phyloP scores from a whole-genome alignment of 2,888 invertebrate species.

The Agrotis segetum region DNA sequence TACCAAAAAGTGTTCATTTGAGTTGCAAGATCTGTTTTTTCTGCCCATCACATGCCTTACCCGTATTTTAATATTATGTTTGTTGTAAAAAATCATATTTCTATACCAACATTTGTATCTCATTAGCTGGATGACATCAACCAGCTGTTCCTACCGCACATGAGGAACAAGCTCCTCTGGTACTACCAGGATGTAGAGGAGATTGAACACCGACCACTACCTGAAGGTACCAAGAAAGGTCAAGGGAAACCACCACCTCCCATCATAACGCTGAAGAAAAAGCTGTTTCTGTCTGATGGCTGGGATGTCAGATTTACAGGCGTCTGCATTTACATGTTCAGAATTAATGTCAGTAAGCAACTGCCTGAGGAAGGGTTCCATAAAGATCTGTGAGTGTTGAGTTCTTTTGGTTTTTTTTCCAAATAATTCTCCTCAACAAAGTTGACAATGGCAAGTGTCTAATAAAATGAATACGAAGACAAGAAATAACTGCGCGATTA shows the following conservation, averaged over 20 bases:
- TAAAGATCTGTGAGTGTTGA: constrained; percentile 92
- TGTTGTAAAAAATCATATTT: not conserved
- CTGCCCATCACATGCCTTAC: too few relatives aligned
- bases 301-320: constrained; percentile 96
- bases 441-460: too few relatives aligned
- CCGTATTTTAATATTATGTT: too few relatives aligned
- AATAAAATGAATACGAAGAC: too few relatives aligned
- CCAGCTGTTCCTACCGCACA: constrained; percentile 96
- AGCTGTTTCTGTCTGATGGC: constrained; percentile 96
- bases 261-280: constrained; percentile 92
- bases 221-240: constrained; percentile 87
- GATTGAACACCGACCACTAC: constrained; percentile 89
- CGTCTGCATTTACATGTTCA: constrained; percentile 96
- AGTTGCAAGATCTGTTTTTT: not conserved
- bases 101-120: constrained; percentile 11
- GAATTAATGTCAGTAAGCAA: constrained; percentile 96
- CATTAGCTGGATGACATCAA: constrained; percentile 96
- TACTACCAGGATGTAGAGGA: constrained; percentile 97
- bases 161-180: constrained; percentile 96
- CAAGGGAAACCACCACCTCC: constrained; percentile 86
- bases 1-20: not conserved
- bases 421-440: not conserved
- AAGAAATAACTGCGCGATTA: not conserved
- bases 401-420: not conserved
- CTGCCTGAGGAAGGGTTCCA: constrained; percentile 98